These are phyloP conservation scores for Nyctalus aviator DNA, from an alignment of 2,797 vertebrate species.

Conservation along the genomic window DNA sequence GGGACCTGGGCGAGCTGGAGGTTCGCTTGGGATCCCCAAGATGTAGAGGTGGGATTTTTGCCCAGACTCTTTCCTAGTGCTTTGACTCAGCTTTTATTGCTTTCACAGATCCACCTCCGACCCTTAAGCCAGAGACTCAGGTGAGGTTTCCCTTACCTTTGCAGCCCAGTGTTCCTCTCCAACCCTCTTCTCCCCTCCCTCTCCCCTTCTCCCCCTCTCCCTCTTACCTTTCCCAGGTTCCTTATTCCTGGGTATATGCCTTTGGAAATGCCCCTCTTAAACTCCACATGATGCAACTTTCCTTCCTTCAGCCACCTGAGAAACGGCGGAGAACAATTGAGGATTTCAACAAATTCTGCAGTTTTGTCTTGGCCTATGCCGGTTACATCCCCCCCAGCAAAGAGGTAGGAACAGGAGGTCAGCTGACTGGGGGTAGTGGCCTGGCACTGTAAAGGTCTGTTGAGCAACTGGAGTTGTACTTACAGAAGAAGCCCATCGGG, in stretches of 20 bases:
- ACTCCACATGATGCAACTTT: background rate
- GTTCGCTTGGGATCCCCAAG: background rate
- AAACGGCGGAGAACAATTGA: constrained; percentile 95
- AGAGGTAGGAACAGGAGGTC: constrained; percentile 88
- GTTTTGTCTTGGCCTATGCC: constrained; percentile 95
- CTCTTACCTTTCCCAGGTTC: background rate
- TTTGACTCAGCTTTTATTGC: constrained; percentile 79
- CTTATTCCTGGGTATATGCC: background rate
- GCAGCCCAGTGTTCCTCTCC: background rate
- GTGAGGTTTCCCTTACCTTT: constrained; percentile 69
- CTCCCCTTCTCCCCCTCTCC: too few species aligned
- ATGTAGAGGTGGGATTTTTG: background rate
- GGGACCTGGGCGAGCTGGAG: background rate
- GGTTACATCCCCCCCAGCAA: constrained; percentile 94
- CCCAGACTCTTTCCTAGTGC: background rate
- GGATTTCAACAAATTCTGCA: constrained; percentile 98
- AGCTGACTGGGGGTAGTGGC: background rate
- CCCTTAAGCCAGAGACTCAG: constrained; percentile 85
- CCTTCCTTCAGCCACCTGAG: constrained; percentile 90
- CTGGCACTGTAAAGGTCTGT: background rate
- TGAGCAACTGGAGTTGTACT: background rate
- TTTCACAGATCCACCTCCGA: constrained; percentile 83
- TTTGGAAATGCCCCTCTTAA: background rate
- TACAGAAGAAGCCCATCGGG: background rate
- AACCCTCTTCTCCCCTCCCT: fast-evolving